These are phyloP conservation scores for Dasyornis broadbenti DNA, from an alignment of 2,113 vertebrate genomes.

Conservation along the genomic window DNA sequence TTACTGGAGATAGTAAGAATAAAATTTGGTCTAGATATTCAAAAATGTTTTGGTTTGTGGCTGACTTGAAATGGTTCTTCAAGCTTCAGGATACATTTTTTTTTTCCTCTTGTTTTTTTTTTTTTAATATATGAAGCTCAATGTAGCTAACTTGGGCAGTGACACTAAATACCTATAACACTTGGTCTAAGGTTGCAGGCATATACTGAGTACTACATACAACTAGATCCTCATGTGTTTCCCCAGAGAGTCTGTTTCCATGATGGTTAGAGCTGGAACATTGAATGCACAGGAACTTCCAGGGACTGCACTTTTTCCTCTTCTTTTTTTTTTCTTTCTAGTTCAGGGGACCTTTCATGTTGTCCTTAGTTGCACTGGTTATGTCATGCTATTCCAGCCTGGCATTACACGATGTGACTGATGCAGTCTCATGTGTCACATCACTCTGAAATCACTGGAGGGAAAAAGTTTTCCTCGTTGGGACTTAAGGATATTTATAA, in stretches of 20 bases:
- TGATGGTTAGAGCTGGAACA: background rate
- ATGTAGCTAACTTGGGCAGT: background rate
- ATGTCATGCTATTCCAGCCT: constrained; percentile 47
- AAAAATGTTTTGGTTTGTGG: background rate
- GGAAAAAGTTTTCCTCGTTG: background rate
- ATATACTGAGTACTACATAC: background rate
- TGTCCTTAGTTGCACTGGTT: constrained; percentile 68
- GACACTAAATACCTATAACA: background rate
- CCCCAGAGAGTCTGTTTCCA: background rate
- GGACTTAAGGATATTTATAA: constrained; percentile 6
- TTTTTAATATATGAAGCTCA: background rate
- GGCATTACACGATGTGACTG: constrained; percentile 65
- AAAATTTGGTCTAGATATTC: accelerated
- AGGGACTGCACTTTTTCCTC: background rate
- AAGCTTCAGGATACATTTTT: background rate
- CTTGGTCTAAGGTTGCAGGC: background rate
- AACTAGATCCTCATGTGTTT: background rate
- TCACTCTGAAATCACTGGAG: constrained; percentile 40
- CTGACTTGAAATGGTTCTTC: background rate
- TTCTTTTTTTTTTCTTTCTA: background rate
- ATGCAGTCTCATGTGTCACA: constrained; percentile 62
- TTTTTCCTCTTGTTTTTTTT: background rate
- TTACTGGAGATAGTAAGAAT: background rate
- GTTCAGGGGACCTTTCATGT: background rate
- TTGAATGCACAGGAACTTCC: background rate